Evolutionary conservation across 1,140 invertebrate genomes (phyloP), one percentile per base, ranked within the genome.

Genomic region (Eciton burchellii): DNA sequence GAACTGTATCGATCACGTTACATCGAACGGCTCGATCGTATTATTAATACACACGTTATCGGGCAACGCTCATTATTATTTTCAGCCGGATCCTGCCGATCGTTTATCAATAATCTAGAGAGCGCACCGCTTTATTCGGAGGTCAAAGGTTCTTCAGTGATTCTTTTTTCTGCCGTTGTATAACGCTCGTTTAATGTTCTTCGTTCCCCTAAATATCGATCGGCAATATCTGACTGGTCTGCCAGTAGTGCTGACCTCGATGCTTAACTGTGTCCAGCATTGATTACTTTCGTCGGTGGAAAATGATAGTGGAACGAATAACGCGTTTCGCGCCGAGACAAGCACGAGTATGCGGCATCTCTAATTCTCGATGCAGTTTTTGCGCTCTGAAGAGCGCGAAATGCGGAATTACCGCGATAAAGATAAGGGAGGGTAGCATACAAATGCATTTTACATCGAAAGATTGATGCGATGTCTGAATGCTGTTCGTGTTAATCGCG

Each of bases 221-320:
- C 74, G 65, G 68, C 45, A 6, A 57, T 63, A 81, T 84, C 73
- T 81, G 74, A 71, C 82, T 12, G 45, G 56, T 59, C 68, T 62
- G 16, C 56, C 14, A 79, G 35, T 54, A 21, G 52, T 70, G 45
- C 43, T 84, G 82, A 84, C 82, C 82, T 84, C 82, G 74, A 83
- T 84, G 66, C 66, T 84, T 84, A 81, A 84, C 82, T 71, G 19
- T 81, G 43, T 81, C 73, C 74, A 56, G 74, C 82, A 84, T 84
- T 84, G 82, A 84, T 84, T 84, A 84, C 45, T 84, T 81, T 79
- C 29, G 74, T 41, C 56, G 19, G 5, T 71, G 24, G 29, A 45
- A 68, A 84, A 84, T 79, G 65, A 81, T 54, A 81, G 56, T 70
- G 47, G 41, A 52, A 68, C 49, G 52, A 47, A 73, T 73, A 82